Base-by-base conservation (phyloP, 2,113 vertebrate species). In the Lamprologus sp. region DNA sequence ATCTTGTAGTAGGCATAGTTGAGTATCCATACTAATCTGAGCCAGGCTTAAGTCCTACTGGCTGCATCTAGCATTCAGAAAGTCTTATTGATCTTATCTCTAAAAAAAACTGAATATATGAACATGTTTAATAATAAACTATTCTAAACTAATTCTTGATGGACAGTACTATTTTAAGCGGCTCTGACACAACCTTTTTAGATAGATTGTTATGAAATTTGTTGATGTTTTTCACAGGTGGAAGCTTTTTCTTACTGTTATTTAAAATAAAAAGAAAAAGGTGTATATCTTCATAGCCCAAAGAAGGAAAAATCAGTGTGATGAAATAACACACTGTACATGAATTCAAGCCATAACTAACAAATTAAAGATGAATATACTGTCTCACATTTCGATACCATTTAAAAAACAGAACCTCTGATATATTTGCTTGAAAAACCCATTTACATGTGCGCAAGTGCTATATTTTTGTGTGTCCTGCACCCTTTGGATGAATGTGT, bases 311-410 rank as follows among this genome's bases (percentile, higher is more conserved):
- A 47, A 47, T 28, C 14, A 7, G 40, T 47, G 31, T 47, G 58
- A 73, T 19, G 53, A 58, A 79, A 47, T 49, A 40, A 68, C 9
- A 77, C 31, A 23, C 37, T 55, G 54, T 45, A 14, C 56, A 42
- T 73, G 47, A 83, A 82, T 56, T 65, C 28, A 79, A 58, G 7
- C 63, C 42, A 54, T 31, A 90, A 75, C 11, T 15, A 54, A 81
- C 26, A 47, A 33, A 68, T 65, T 37, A 23, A 86, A 68, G 33
- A 68, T 37, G 8, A 81, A 35, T 40, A 58, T n/a, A 45, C n/a
- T 56, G 60, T 2, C 42, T 87, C 89, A 58, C 21, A 70, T 47
- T 60, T 83, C 3, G 54, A 13, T 9, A 51, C 45, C 56, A 7
- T 33, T 82, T 2, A 47, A 85, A 55, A 65, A 37, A 37, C 3